Evolutionary conservation across 2,797 vertebrate species (phyloP).

Genomic region (Serranus cabrilla): DNA sequence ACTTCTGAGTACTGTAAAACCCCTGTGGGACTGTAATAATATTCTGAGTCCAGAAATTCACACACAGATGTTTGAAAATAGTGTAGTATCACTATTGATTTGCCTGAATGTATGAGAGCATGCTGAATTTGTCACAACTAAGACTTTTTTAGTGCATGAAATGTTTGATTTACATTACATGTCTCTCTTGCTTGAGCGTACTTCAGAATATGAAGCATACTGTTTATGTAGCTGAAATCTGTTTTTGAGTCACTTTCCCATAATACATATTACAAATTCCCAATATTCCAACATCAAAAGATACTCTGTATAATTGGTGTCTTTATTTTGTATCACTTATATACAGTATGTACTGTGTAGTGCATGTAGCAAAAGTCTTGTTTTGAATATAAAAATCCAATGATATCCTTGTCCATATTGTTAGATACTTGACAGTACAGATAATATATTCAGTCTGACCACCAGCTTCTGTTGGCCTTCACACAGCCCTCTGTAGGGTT

Average conservation of each 20-base stretch:
- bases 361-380: not conserved
- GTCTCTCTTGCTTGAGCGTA: no score
- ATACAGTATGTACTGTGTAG: not conserved
- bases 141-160: not conserved
- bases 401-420: not conserved
- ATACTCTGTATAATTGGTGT: not conserved
- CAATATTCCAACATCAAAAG: not conserved
- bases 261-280: no score
- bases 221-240: not conserved
- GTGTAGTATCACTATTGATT: not conserved
- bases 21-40: not conserved
- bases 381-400: not conserved
- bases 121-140: not conserved
- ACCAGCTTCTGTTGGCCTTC: not conserved
- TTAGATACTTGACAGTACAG: not conserved
- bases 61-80: conserved; percentile 19
- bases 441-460: not conserved
- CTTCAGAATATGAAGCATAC: not conserved
- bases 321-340: not conserved
- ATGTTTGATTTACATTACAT: not conserved
- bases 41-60: conserved; percentile 7
- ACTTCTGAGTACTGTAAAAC: no score
- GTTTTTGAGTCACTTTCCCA: not conserved
- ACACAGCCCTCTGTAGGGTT: conserved; percentile 9
- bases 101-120: not conserved